phyloP scores from a whole-genome alignment of 1,140 invertebrate species.

The Caenorhabditis brenneri region DNA sequence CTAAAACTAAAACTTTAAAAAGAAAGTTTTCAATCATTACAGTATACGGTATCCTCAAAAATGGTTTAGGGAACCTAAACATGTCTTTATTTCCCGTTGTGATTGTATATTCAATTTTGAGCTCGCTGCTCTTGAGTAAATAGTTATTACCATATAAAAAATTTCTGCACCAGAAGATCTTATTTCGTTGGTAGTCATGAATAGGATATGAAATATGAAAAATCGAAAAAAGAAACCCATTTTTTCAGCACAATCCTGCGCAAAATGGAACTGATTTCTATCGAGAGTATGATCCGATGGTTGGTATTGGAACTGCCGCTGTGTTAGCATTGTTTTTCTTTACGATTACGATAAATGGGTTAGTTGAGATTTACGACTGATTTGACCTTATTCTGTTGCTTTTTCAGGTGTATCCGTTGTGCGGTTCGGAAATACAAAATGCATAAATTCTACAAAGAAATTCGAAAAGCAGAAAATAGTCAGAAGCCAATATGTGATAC shows the following conservation, averaged over 20 bases:
- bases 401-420: constrained; percentile 56
- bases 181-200: too few relatives aligned
- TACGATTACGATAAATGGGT: constrained; percentile 60
- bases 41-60: too few relatives aligned
- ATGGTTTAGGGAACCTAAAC: too few relatives aligned
- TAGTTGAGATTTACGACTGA: constrained; percentile 26
- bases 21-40: too few relatives aligned
- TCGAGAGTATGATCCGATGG: constrained; percentile 62
- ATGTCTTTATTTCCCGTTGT: too few relatives aligned
- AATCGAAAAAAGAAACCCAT: not conserved
- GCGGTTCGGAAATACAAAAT: constrained; percentile 45
- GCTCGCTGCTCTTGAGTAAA: too few relatives aligned
- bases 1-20: too few relatives aligned
- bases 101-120: too few relatives aligned
- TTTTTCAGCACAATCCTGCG: constrained; percentile 53
- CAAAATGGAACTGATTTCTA: constrained; percentile 61
- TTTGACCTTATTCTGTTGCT: not conserved
- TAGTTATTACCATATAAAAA: too few relatives aligned
- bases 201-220: too few relatives aligned
- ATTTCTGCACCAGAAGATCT: too few relatives aligned
- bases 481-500: constrained; percentile 25
- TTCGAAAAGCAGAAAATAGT: constrained; percentile 27
- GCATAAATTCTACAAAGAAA: constrained; percentile 37
- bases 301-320: constrained; percentile 63
- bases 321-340: constrained; percentile 62